Conservation (phyloP, 2,113 vertebrate species). For the Pluvianellus socialis region DNA sequence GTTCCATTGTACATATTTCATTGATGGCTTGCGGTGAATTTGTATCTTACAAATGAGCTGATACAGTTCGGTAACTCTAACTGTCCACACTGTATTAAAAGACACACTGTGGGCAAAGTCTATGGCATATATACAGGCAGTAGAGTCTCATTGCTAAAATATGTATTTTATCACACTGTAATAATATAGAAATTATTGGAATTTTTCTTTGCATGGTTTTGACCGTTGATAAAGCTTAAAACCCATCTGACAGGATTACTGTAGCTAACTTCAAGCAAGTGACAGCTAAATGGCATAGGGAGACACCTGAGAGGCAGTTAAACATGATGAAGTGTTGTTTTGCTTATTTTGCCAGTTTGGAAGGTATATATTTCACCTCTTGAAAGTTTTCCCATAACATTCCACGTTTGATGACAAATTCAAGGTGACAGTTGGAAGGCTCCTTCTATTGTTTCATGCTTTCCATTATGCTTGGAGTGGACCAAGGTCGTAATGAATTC, state of each 20-base stretch:
- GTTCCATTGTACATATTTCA: neutral
- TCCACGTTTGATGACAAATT: constrained; percentile 61
- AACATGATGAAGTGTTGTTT: constrained; percentile 62
- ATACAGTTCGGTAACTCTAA: neutral
- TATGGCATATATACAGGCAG: neutral
- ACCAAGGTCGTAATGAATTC: constrained; percentile 66
- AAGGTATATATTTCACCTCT: constrained; percentile 48
- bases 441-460: constrained; percentile 52
- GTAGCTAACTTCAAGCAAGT: neutral
- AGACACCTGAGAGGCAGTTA: constrained; percentile 10
- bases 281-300: neutral
- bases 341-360: constrained; percentile 26
- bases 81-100: neutral
- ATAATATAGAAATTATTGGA: neutral
- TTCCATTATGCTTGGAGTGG: constrained; percentile 36
- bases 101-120: neutral
- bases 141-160: neutral
- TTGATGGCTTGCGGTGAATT: neutral
- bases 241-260: neutral
- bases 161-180: neutral
- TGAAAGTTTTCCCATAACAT: constrained; percentile 40
- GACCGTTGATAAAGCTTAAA: neutral
- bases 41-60: neutral
- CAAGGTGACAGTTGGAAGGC: constrained; percentile 54
- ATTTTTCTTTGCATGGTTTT: neutral